Conservation (phyloP, 2,113 vertebrate genomes). For the Archocentrus centrarchus region DNA sequence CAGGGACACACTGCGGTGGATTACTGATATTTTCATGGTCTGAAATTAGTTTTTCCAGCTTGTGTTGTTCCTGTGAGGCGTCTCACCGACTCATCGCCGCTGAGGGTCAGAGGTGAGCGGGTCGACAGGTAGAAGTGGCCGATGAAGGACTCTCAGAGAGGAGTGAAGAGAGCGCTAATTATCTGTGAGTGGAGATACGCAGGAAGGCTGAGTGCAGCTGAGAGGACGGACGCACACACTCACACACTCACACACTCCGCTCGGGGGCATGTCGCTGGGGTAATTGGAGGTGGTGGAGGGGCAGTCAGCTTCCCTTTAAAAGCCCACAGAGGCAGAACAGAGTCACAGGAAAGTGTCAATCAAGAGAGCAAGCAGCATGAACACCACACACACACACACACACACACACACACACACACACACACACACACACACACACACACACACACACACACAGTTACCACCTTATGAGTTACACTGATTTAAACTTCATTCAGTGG, state of each 20-base stretch:
- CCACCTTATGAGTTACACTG: neutral
- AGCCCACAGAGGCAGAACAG: conserved; percentile 76
- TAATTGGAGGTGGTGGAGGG: conserved; percentile 8
- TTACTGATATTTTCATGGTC: neutral
- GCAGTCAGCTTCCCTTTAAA: conserved; percentile 48
- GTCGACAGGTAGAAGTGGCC: conserved; percentile 69
- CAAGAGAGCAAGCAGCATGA: conserved; percentile 72
- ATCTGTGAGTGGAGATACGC: conserved; percentile 1
- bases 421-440: no score
- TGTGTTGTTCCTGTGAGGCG: neutral
- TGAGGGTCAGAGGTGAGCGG: conserved; percentile 46
- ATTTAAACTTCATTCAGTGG: neutral
- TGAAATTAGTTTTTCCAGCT: neutral
- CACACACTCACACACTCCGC: conserved; percentile 18
- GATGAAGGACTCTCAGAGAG: conserved; percentile 55
- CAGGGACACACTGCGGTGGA: neutral
- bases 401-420: no score
- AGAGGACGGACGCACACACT: conserved; percentile 5
- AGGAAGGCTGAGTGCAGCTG: conserved; percentile 14
- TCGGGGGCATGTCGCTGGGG: conserved; percentile 23
- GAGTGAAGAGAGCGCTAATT: conserved; percentile 10
- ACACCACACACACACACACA: conserved; percentile 18
- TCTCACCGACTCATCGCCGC: neutral
- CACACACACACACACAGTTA: neutral
- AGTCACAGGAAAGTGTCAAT: conserved; percentile 83